Evolutionary conservation across 2,797 vertebrate genomes (phyloP), one percentile per base, ranked within the genome.

Genomic region (Yasuhikotakia modesta): DNA sequence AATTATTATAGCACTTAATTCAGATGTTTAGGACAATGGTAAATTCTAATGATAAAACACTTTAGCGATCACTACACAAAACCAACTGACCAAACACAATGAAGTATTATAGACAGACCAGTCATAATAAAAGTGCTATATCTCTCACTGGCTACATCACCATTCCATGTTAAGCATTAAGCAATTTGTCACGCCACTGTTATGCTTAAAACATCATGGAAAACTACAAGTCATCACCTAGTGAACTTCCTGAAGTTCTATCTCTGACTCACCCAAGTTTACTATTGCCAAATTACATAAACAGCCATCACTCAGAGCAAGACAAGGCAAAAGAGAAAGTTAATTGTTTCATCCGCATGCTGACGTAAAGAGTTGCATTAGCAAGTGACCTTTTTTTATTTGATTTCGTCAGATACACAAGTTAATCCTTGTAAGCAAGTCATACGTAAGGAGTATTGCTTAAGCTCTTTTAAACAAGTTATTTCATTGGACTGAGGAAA

Each of bases 261-360:
- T 30, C 66, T 5, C 76, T 91, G 92, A 92, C 87, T 92, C 91
- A 92, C 85, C 81, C 24, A 73, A 81, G 84, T 85, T 82, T 24
- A 79, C 76, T 45, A 35, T 19, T 68, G 70, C 58, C 70, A 72
- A 46, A 70, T 68, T 67, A 84, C 83, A 81, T 79, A 78, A 83
- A 76, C 75, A 78, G 77, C 12, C 50, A 82, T 79, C 79, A 55
- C 58, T 45, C 73, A 45, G 22, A 61, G 66, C 63, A 70, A 57
- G 35, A 11, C 12, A 10, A 32, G 53, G 39, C 39, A 39, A 19
- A 27, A 39, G 46, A 67, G 78, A 86, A 84, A 81, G 78, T 78
- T 74, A 43, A 63, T 78, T 72, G 79, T 85, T 81, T 81, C 61
- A 64, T 67, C 66, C 57, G 67, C 48, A 39, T 27, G 63, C 67